Evolutionary conservation across 2,113 vertebrate genomes (phyloP), one percentile per base, ranked within the genome.

Genomic region (Hippocampus comes): DNA sequence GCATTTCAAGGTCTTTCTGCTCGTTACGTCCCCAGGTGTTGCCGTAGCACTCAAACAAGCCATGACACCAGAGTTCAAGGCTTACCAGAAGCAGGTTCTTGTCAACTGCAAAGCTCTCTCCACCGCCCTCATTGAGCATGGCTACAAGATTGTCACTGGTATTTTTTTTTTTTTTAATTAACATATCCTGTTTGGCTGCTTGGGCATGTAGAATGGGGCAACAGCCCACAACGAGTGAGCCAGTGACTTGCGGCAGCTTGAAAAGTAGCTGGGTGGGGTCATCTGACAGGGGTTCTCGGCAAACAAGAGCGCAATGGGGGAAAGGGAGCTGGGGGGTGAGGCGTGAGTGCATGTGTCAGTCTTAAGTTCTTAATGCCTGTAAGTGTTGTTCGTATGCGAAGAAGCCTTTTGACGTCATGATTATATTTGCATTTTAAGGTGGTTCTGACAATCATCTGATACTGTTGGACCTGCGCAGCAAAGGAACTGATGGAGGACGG

Each of bases 381-480:
- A 20, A 12, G 11, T 27, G 11, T 59, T 14, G 9, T 14, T 9
- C 5, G 56, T 59, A 6, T 12, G 56, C 56, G 15, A 4, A 3
- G 6, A 61, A 34, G 27, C 8, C 27, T 61, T 34, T 7, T 7
- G 43, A 3, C 46, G 30, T 65, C 27, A 43, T 15, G 5, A 34
- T 61, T 41, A n/a, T 75, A 17, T 64, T n/a, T 68, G 55, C 82
- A 60, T 49, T 18, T 86, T 30, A 81, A 99, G 97, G 96, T 3
- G 96, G 97, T 72, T 97, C 97, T 0, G 96, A 99, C 86, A 99
- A 95, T 87, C 97, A 99, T 78, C 89, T 99, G 78, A 96, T 99
- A 77, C 92, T 99, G 1, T 68, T 99, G 83, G 94, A 99, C 86
- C 92, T 99, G 69, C 94, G 95, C 78, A 94, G 76, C 82, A 95